phyloP scores from a whole-genome alignment of 2,888 invertebrate species.

The Diloba caeruleocephala region DNA sequence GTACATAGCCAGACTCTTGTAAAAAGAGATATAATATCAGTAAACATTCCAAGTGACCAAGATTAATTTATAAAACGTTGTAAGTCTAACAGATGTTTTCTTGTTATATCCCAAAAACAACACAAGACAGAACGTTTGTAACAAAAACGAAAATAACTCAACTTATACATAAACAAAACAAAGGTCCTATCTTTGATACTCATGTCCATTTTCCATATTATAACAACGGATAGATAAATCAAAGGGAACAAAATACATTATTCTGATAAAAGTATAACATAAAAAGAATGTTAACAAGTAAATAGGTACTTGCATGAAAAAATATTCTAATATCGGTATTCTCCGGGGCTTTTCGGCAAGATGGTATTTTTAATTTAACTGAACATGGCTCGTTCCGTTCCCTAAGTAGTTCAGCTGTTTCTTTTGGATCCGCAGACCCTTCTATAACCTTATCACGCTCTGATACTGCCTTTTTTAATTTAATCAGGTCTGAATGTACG shows the following conservation, averaged over 20 bases:
- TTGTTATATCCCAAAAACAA: too few species aligned
- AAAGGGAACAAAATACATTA: constrained; percentile 43
- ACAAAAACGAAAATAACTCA: too few species aligned
- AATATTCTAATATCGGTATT: constrained; percentile 50
- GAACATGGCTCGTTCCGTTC: constrained; percentile 27
- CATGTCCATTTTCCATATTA: constrained; percentile 55
- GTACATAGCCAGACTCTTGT: too few species aligned
- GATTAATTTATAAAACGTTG: too few species aligned
- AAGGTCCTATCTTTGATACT: constrained; percentile 40
- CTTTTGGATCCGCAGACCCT: constrained; percentile 25
- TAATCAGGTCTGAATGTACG: too few species aligned
- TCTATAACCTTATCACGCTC: constrained; percentile 35
- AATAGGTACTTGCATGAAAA: constrained; percentile 36
- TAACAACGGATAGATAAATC: constrained; percentile 40
- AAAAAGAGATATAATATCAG: too few species aligned
- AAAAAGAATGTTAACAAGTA: constrained; percentile 45
- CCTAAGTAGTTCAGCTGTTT: constrained; percentile 34
- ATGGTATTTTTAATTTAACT: constrained; percentile 58
- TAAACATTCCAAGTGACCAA: too few species aligned
- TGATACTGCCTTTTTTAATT: constrained; percentile 45
- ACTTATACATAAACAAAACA: constrained; percentile 24
- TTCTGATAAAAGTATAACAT: constrained; percentile 34
- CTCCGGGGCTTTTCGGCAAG: constrained; percentile 33
- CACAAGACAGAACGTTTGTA: too few species aligned
- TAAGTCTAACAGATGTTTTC: too few species aligned